Base-by-base conservation (phyloP, 2,113 vertebrate genomes). In the Vulpes vulpes region DNA sequence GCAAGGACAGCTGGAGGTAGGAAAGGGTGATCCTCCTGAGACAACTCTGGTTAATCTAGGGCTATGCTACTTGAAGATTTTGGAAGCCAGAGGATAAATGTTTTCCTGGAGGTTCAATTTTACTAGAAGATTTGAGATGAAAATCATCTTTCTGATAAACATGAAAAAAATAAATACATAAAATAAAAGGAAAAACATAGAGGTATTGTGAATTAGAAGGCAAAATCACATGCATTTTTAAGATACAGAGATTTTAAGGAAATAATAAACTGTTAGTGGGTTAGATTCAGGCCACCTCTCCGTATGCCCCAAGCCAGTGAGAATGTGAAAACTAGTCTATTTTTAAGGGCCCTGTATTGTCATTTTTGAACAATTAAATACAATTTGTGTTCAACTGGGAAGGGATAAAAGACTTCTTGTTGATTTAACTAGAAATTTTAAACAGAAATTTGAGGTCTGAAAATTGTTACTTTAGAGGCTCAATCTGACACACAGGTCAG, bases 61-160 rank as follows among this genome's bases (percentile, higher is more conserved):
- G 22, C 73, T 94, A 19, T 94, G 57, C 89, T 25, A 87, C 94
- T 88, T 76, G 32, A 67, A 92, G 60, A 89, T 73, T 73, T 96
- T 53, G n/a, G 60, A 80, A 86, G 32, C 53, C 3, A 23, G 17
- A 59, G 53, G 19, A 62, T 89, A 62, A 89, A 87, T 69, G 78
- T 86, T 91, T 69, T 94, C 78, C 25, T 76, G 35, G 12, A 89
- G 2, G 49, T 15, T 89, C 38, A 64, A 1, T 89, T 96, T 95
- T 87, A 57, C 57, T 59, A 67, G 51, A 84, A 5, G 20, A 79
- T 93, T 59, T 80, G n/a, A 43, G 27, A 14, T 90, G 8, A 78
- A 86, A 76, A 85, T 19, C 4, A 7, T 69, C 62, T 91, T 93
- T 89, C 87, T 90, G 12, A 83, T 79, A 60, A 89, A 49, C 53